Base-by-base conservation (phyloP, 2,113 vertebrate genomes). In the Gracilinanus agilis region DNA sequence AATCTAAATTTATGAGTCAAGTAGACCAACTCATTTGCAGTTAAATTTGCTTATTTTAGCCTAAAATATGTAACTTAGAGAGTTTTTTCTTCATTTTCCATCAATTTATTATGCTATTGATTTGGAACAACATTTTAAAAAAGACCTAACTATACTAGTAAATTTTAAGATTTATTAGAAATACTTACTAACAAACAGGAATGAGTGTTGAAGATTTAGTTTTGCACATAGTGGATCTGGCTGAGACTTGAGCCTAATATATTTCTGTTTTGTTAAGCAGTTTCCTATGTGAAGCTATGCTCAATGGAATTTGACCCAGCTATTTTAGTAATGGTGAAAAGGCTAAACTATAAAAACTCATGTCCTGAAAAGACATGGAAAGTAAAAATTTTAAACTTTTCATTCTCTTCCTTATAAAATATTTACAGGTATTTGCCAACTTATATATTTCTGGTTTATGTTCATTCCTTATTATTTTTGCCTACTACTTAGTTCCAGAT, bases 291-390 rank as follows among this genome's bases (percentile, higher is more conserved):
- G 2, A 7, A 24, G n/a, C 29, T 88, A 40, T 24, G 34, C 23
- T 92, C 24, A n/a, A 44, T 93, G 16, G 55, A 91, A 89, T 55
- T 90, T 29, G 49, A 1, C 53, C 90, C 16, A 12, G 21, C 49
- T 90, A 49, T 90, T 90, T 90, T 90, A 53, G 89, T 90, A 90
- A 90, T 90, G 89, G 49, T 90, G 89, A 90, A 90, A 44, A 90
- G 89, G 89, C 24, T 90, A 29, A 90, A 90, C 13, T 24, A 90
- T 90, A 53, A 90, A 90, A 90, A 19, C 44, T 29, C 49, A 83
- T 44, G 89, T 44, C 44, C 89, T 53, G 89, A 90, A 90, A 53
- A 90, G 89, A 90, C 89, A 90, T 24, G 25, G 49, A 53, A 44
- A 90, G 24, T 12, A 90, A 53, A 90, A 12, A 4, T 27, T 44